A percentile compares a stretch with the other conserved stretches of the same genome.
These are phyloP conservation scores for Papilio elwesi DNA, from an alignment of 2,888 invertebrate species.

Conservation along the genomic window DNA sequence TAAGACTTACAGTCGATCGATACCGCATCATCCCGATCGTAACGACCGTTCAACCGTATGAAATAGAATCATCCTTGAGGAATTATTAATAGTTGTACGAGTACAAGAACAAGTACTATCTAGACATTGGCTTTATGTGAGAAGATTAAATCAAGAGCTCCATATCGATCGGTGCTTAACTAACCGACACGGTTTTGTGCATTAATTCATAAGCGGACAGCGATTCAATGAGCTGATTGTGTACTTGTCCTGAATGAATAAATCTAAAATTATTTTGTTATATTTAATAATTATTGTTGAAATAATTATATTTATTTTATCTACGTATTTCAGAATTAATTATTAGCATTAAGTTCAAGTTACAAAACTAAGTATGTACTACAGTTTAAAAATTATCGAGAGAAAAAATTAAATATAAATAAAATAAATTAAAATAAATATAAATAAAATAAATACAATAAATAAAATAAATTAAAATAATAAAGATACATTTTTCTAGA, in stretches of 20 bases:
- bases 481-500: no score
- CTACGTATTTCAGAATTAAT: no score
- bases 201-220: conserved; percentile 44
- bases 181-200: conserved; percentile 49
- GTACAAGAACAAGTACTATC: conserved; percentile 49
- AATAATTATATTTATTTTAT: no score
- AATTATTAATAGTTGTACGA: conserved; percentile 59
- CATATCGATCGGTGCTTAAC: conserved; percentile 67
- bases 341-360: no score
- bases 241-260: neutral
- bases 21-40: conserved; percentile 1
- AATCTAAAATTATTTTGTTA: no score
- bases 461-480: no score
- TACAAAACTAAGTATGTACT: no score
- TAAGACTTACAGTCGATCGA: conserved; percentile 21
- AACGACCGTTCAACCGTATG: conserved; percentile 43
- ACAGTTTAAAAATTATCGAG: no score
- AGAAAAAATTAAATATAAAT: no score
- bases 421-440: no score
- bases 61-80: conserved; percentile 67
- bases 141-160: conserved; percentile 69
- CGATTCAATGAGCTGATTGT: conserved; percentile 29
- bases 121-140: conserved; percentile 63
- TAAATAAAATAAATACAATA: no score
- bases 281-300: no score